phyloP scores from a whole-genome alignment of 2,113 vertebrate species.

The rabbit (Oryctolagus cuniculus) region mOryCun1.1 NC_091433.1:156821001-156821500 shows the following conservation, averaged over 20 bases:
- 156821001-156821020: background rate
- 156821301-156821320: background rate
- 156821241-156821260: background rate
- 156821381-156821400: too few relatives aligned
- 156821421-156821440: too few relatives aligned
- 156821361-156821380: too few relatives aligned
- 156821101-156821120: background rate
- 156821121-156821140: background rate
- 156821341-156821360: too few relatives aligned
- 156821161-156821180: background rate
- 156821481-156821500: too few relatives aligned
- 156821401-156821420: too few relatives aligned
- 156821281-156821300: background rate
- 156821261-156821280: background rate
- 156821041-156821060: background rate
- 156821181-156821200: constrained; percentile 4
- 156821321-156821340: too few relatives aligned
- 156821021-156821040: constrained; percentile 19
- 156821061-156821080: background rate
- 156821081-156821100: constrained; percentile 31
- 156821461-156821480: too few relatives aligned
- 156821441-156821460: too few relatives aligned
- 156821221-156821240: background rate
- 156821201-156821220: background rate
- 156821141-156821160: background rate